Evolutionary conservation across 2,113 vertebrate genomes (phyloP), one percentile per base, ranked within the genome.

Genomic region (Mesembrinibis cayennensis): DNA sequence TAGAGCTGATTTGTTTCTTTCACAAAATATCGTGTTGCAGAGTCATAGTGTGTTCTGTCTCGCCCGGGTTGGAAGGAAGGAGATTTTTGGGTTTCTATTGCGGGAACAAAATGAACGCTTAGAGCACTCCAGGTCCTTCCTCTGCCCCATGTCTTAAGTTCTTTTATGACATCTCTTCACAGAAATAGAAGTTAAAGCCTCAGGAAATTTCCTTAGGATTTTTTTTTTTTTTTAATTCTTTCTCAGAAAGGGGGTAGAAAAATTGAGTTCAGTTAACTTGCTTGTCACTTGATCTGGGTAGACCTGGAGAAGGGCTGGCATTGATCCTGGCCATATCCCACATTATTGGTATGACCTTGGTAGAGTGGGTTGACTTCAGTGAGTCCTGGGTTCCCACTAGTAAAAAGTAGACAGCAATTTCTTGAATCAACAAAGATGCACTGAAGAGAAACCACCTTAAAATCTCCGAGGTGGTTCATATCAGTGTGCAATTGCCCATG

Each of bases 151-250:
- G 16, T 73, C 82, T 90, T 65, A 38, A 56, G 67, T 72, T 76
- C 30, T 69, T 82, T 73, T 50, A 34, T 4, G 16, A 7, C 22
- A 74, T 85, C 34, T 65, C 40, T 61, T 82, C 12, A n/a, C 76
- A 91, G 77, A 90, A 96, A 76, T 91, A 82, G 92, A 95, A 74
- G 72, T 79, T 95, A 96, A 94, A 88, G 45, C 45, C 69, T 69
- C 71, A 21, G 94, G 62, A 97, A 96, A 94, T 94, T 87, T 95
- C 32, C 19, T 66, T 90, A 40, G 45, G 14, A 4, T 45, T 32
- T 59, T 50, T 29, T 65, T 69, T 87, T 61, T 86, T 69, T 87
- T 61, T 86, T 90, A 92, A 85, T 38, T 49, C 50, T 50, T 95
- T 90, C 74, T 95, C 27, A 13, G 77, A 84, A 97, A 89, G 72